Evolutionary conservation across 2,113 vertebrate genomes (phyloP), one percentile per base, ranked within the genome.

Genomic region (Proteles cristata): DNA sequence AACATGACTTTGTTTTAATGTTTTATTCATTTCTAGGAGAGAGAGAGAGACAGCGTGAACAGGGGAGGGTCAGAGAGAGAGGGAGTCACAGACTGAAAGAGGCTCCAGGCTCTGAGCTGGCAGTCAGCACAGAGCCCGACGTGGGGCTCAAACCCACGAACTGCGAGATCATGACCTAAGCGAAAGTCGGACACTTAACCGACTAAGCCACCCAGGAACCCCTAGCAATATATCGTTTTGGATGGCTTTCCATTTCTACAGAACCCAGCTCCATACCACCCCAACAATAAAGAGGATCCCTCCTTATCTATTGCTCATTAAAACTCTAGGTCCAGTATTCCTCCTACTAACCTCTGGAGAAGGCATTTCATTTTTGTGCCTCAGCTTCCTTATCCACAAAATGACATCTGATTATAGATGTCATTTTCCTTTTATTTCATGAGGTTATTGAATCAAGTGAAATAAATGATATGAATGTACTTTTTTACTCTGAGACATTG

Each of bases 301-400:
- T 79, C 16, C 73, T 79, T 90, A 50, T 50, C 68, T 88, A 48
- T 26, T 33, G 4, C 4, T 35, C 33, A 35, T 79, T 90, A 79
- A 77, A 86, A 68, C 66, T 31, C 33, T 35, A 33, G 33, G 17
- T 76, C 71, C 39, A n/a, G 45, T 39, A 53, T 77, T 93, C 31
- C 43, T 84, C 68, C 8, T 76, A 50, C 26, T 73, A 53, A 33
- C 53, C 66, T 63, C 53, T 74, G 43, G 2, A 82, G 86, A 96
- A 84, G 39, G 53, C 58, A 50, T 10, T 93, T 92, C 28, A 68
- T 73, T 91, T 90, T 94, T 88, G 82, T 77, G 76, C 82, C 53
- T 53, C 21, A 21, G 82, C 55, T 92, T 81, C 66, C 53, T 88
- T 88, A 83, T 48, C 55, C 23, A 21, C 91, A 71, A 92, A 94